Evolutionary conservation across 92 coral and sea anemone genomes (phyloP), one percentile per base, ranked within the genome.

Genomic region (Palythoa grandiflora): DNA sequence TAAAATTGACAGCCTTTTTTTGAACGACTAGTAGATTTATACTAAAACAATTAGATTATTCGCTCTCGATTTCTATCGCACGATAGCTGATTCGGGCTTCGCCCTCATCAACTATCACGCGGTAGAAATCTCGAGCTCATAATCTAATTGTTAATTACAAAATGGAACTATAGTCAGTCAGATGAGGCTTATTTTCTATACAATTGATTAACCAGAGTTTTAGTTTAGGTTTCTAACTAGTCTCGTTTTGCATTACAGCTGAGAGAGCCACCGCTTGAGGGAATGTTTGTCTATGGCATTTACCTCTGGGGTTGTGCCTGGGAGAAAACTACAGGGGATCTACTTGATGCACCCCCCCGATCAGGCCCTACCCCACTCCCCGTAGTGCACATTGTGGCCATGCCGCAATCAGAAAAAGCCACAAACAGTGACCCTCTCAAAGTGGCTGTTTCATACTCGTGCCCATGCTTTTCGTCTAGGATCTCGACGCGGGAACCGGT

Each of bases 281-380:
- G 99, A 12, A 92, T 97, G 86, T 97, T 97, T 83, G 95, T 95
- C 14, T 97, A 97, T 79, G 99, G 99, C 63, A 90, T 97, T 76
- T 95, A 95, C 75, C 96, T 97, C 74, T 97, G 99, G 99, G 99
- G 98, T 16, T 97, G 99, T 83, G 99, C 99, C 0, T 97, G 99
- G 99, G 99, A 97, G 92, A 97, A 97, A 84, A 97, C 99, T 7
- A 97, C 99, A 17, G 99, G 98, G n/a, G 99, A 97, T 87, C 98
- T 97, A 9, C 84, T 97, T 76, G 99, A 97, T 65, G 98, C 99
- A 28, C 97, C 99, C 37, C 99, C 98, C 5, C 94, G 89, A 91
- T 92, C 92, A 60, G 99, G 99, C 68, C 99, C 99, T 55, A 96
- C 99, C 83, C 99, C 99, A 38, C 89, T 96, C 84, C 99, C 99